Evolutionary conservation across 2,797 vertebrate species (phyloP), one percentile per base, ranked within the genome.

Genomic region (Sebastes taczanowskii): DNA sequence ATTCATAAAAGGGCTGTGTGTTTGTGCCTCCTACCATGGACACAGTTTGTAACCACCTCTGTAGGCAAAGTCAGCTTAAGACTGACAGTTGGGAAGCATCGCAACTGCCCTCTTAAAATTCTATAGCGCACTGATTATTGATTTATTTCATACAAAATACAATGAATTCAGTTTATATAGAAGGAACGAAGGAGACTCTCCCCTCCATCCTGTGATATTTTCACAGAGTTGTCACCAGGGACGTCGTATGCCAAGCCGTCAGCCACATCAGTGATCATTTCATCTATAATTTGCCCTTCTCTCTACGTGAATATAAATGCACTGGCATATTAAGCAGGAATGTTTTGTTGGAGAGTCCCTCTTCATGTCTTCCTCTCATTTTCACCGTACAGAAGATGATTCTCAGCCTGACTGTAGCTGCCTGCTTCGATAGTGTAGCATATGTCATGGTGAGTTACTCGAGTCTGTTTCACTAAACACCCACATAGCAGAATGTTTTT

Each of bases 381-480:
- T 80, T 58, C 56, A 67, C 61, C n/a, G 63, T 78, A 49, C 88
- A 96, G 96, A 97, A 96, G 89, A 96, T 96, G 96, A 95, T 96
- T 79, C 92, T 96, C 66, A 94, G 95, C 93, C 89, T 96, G 84
- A 95, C 96, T 61, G 86, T 96, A 69, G 96, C 96, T 34, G 96
- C 96, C 42, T 95, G 95, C 89, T 96, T 96, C 74, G 95, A 96
- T 94, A 96, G 96, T 66, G 80, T 95, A 81, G 95, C 96, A 20
- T 97, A 97, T 88, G 94, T 96, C 74, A 97, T 96, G 95, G 96
- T 97, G 93, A 95, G 96, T 94, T 80, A 55, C 72, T 78, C 34
- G 27, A 46, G 58, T 77, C 61, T 78, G 34, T 79, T 69, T 85
- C 71, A 66, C 74, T 79, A 49, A 86, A 78, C 61, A 52, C 73